Evolutionary conservation across 2,113 vertebrate genomes (phyloP).

Genomic region (Manacus vitellinus): DNA sequence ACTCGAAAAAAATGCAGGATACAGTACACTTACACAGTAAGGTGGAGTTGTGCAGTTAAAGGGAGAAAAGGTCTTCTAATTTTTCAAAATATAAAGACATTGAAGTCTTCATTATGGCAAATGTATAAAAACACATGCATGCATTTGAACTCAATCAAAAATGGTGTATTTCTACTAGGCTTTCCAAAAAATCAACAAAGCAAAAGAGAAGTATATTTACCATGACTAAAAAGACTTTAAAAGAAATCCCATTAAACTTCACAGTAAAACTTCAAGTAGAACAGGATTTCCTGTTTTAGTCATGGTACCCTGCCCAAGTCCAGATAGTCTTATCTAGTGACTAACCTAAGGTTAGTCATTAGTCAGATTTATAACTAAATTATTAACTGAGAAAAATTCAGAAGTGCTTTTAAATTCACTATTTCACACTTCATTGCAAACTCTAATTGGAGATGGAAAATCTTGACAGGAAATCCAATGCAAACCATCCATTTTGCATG

Average conservation of each 20-base stretch:
- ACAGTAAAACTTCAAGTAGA: not conserved
- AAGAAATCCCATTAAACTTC: not conserved
- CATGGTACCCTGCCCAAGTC: not conserved
- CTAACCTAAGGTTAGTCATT: not conserved
- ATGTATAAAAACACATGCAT: not conserved
- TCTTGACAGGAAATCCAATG: not conserved
- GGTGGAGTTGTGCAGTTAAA: not conserved
- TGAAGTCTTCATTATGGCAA: not conserved
- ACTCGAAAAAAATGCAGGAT: not conserved
- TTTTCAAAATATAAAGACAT: not conserved
- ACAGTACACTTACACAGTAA: not conserved
- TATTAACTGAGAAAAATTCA: not conserved
- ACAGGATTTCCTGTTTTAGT: not conserved
- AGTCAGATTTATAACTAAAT: not conserved
- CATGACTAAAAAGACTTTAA: not conserved
- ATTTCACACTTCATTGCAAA: not conserved
- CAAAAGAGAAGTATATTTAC: not conserved
- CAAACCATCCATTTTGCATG: not conserved
- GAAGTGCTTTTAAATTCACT: not conserved
- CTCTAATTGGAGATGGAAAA: not conserved
- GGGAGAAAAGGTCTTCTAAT: not conserved
- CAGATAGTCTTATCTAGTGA: not conserved
- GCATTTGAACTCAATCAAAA: not conserved
- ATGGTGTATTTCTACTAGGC: not conserved
- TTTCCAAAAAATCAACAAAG: not conserved